Evolutionary conservation across 2,113 vertebrate genomes (phyloP).

Genomic region (Phocoena sinus): DNA sequence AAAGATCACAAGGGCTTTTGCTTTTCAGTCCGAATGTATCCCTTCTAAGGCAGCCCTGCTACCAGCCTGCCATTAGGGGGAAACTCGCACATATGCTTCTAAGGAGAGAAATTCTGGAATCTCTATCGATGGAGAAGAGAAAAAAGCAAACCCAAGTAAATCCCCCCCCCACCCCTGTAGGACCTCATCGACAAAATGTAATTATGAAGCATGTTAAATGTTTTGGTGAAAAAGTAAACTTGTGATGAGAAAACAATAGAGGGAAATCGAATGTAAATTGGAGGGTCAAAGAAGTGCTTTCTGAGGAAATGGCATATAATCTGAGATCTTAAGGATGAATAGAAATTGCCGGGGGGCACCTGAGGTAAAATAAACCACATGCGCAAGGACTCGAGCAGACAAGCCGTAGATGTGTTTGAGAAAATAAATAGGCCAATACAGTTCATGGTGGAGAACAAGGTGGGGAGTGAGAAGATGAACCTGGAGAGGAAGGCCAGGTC

Average conservation of each 20-base stretch:
- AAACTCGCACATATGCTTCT: background rate
- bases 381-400: background rate
- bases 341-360: too few relatives aligned
- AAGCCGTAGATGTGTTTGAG: background rate
- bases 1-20: background rate
- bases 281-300: background rate
- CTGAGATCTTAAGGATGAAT: background rate
- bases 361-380: background rate
- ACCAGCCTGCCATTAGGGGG: background rate
- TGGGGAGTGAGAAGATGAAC: background rate
- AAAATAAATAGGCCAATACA: background rate
- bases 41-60: background rate
- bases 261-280: background rate
- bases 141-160: background rate
- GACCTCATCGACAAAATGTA: background rate
- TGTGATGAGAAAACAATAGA: background rate
- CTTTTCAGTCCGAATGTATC: background rate
- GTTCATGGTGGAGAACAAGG: background rate
- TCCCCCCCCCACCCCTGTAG: fast-evolving
- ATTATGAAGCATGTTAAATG: background rate
- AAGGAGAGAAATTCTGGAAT: background rate
- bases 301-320: background rate
- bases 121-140: background rate
- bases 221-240: background rate
- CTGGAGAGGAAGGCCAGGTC: background rate